phyloP scores from a whole-genome alignment of 2,797 vertebrate species.

The Girardinus metallicus region DNA sequence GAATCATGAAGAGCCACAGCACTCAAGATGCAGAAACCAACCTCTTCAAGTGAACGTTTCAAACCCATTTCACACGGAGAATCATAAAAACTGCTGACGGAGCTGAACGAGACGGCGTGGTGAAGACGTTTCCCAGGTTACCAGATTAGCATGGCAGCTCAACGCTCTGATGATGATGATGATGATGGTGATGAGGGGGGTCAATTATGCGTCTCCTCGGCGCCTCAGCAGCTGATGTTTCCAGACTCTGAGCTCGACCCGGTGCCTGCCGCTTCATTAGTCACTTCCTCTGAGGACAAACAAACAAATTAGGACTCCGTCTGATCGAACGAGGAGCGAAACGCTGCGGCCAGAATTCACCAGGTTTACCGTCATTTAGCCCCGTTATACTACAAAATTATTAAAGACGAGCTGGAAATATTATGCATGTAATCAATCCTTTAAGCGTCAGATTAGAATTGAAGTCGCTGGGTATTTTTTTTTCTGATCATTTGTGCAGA shows the following conservation, averaged over 20 bases:
- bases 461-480: no score
- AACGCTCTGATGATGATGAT: slow-evolving; percentile 19
- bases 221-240: slow-evolving; percentile 1
- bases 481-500: no score
- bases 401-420: background rate
- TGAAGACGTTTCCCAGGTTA: background rate
- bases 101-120: background rate
- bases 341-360: slow-evolving; percentile 5
- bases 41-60: background rate
- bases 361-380: background rate
- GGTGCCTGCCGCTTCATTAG: slow-evolving; percentile 22
- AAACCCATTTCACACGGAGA: background rate
- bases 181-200: slow-evolving; percentile 12
- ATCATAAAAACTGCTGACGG: background rate
- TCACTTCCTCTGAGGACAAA: slow-evolving; percentile 21
- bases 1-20: background rate
- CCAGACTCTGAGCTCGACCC: background rate
- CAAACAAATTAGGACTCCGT: slow-evolving; percentile 49
- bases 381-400: background rate
- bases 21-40: background rate
- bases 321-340: slow-evolving; percentile 29
- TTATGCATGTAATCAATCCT: background rate
- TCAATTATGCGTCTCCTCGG: slow-evolving; percentile 9
- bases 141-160: slow-evolving; percentile 24
- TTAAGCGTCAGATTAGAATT: background rate